Base-by-base conservation (phyloP, 1,140 invertebrate genomes). In the Papilio helenus region DNA sequence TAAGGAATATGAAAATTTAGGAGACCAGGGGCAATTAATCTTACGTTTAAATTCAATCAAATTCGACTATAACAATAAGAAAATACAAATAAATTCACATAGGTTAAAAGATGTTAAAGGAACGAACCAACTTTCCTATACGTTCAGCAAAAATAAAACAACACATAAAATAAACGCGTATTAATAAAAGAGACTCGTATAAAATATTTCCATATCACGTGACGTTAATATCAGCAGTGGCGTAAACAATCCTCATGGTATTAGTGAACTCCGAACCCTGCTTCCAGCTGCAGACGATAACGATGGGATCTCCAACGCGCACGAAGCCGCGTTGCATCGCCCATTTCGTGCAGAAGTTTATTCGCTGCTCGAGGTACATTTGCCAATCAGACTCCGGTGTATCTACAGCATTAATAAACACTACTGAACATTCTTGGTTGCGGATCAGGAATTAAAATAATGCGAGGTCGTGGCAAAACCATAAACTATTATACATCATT, bases 201-300 rank as follows among this genome's bases (percentile, higher is more conserved):
- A 61, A 26, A 61, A 68, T 29, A 55, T 20, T 55, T 55, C 18
- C 51, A 16, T 26, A 29, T 68, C 23, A 77, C n/a, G n/a, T 42
- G n/a, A 44, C 23, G 1, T 9, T 58, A 72, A 76, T 83, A 79
- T 93, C 91, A 5, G 87, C 83, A 18, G 87, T 82, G 9, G 91
- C 96, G 82, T 96, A 96, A 84, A 97, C 92, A 55, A 98, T 95
- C 78, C 97, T 95, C 90, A 98, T 95, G 16, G 97, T 97, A 86
- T 98, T 98, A n/a, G 97, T 97, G 83, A 95, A 97, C 10, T 97
- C 97, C 34, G 96, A 94, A 4, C 97, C 97, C 85, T 96, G 95
- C 82, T 96, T 95, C 97, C 97, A 98, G 2, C 97, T 97, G 42
- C 96, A 97, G 14, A 98, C 95, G 20, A 98, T 90, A 29, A 98